Conservation (phyloP, 2,797 vertebrate species). For the Taeniopygia guttata region DNA sequence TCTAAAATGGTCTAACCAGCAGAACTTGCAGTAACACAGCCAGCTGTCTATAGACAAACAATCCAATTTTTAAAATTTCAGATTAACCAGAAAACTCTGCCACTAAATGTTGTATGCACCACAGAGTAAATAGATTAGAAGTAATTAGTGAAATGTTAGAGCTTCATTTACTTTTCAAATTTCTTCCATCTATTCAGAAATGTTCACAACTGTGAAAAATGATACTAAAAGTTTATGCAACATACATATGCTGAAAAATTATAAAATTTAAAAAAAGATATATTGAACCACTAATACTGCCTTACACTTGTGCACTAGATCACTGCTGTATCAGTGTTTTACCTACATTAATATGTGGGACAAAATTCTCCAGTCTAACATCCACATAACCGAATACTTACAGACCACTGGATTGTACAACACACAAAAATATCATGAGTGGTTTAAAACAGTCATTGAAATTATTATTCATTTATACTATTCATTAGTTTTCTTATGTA, state of each 20-base stretch:
- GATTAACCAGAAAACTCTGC: background rate
- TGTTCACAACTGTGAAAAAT: background rate
- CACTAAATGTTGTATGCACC: accelerated
- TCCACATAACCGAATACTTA: background rate
- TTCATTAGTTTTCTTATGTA: background rate
- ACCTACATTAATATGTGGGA: background rate
- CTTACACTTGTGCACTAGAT: background rate
- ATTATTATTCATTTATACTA: background rate
- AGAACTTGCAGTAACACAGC: background rate
- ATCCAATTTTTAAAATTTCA: background rate
- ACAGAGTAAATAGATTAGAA: background rate
- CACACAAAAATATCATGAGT: background rate
- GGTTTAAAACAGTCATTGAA: background rate
- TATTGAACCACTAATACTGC: background rate
- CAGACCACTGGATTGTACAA: background rate
- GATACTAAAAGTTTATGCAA: background rate
- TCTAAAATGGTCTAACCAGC: background rate
- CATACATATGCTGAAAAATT: background rate
- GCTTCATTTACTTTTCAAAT: background rate
- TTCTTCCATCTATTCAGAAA: background rate
- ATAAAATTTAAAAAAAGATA: accelerated
- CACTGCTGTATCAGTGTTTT: background rate
- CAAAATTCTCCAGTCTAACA: background rate
- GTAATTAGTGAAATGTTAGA: background rate
- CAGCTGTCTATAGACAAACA: background rate